Evolutionary conservation across 2,888 invertebrate genomes (phyloP), one percentile per base, ranked within the genome.

Genomic region (Pecten maximus): DNA sequence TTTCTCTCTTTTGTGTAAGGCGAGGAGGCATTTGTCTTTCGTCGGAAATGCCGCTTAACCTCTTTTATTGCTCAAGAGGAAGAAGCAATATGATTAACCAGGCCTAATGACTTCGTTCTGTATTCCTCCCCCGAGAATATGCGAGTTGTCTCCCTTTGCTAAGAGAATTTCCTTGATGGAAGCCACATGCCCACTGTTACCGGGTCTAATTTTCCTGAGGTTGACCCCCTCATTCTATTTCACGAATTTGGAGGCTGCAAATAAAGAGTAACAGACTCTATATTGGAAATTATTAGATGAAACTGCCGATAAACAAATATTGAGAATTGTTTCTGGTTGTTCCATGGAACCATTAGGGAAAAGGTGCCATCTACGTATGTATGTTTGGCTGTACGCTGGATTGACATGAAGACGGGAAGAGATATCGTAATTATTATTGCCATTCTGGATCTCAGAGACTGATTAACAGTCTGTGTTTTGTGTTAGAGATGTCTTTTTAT

Each of bases 251-350:
- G 89, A 92, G 91, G 92, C 90, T 92, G 92, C 93, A 93, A 94
- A 94, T 94, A 93, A 94, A 94, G 93, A 93, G 92, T 93, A 94
- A 94, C 94, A 94, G 94, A 94, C 94, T 93, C 92, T 93, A 93
- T 93, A 93, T 92, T 91, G 94, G 92, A 92, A 94, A 93, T 94
- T 94, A 95, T 95, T 94, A 94, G 94, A 95, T 95, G 94, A 95
- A 92, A 93, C 91, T 93, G 93, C 93, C 93, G 94, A 94, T 95
- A 94, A 94, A 94, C 94, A 94, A 91, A 94, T 94, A 94, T 94
- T 92, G 93, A 93, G 94, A 93, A 94, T 94, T 94, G 92, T 92
- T 92, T 88, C 90, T 89, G n/a, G 88, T 40, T 87, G 89, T 91
- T 89, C 87, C 40, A 89, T 44, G 91, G 74, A 40, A 86, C 89